Base-by-base conservation (phyloP, 2,797 vertebrate genomes). In the Onychomys torridus region DNA sequence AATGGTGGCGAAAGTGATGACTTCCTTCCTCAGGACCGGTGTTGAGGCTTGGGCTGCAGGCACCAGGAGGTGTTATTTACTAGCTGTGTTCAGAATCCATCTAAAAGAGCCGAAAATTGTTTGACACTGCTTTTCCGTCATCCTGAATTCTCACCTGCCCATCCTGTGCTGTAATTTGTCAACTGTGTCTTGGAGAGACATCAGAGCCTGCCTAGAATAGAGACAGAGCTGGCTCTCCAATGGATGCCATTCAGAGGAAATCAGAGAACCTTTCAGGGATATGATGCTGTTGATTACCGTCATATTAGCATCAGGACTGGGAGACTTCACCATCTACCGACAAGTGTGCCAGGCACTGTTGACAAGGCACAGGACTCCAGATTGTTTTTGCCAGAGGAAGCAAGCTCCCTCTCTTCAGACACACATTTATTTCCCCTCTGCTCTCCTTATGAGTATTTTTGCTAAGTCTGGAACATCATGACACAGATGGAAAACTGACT, bases 71-170 rank as follows among this genome's bases (percentile, higher is more conserved):
- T 3, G 25, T n/a, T 82, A 81, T 87, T 91, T 88, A 43, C n/a
- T 63, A 69, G 32, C 52, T 19, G 40, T 81, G 79, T 94, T 93
- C 84, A 82, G 76, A 95, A 76, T 57, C 12, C 55, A 37, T 63
- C 89, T 77, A 82, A 89, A 91, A 89, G 92, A 93, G 65, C 71
- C 75, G 87, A 89, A 77, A 29, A 71, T 40, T 12, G 49, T 89
- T 77, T 91, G 95, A 21, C 61, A 59, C 34, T 91, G 79, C 84
- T 86, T 93, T 88, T 89, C 81, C 78, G 76, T 67, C 34, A 27
- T 88, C 71, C 61, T 96, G 90, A 91, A 94, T 95, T 93, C 65
- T 63, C 90, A 94, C 92, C 67, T 94, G 65, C 46, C 89, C 65
- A 63, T 46, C 92, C 82, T 21, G 19, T 82, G 90, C 90, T 88